Conservation (phyloP, 2,113 vertebrate genomes). For the Centrocercus urophasianus region DNA sequence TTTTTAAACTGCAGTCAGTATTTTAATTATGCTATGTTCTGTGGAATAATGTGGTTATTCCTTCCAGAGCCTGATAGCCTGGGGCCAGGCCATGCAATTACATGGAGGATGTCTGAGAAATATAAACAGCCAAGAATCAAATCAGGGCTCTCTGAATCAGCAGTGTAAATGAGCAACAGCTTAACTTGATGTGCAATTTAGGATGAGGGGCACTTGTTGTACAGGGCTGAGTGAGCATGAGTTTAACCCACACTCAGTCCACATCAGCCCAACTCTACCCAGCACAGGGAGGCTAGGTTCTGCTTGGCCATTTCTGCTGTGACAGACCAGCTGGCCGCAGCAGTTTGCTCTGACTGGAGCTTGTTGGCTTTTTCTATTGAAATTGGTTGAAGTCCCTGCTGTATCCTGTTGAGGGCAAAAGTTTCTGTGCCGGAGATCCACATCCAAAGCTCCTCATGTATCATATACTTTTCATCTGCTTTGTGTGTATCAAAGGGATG, state of each 20-base stretch:
- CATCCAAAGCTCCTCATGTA: background rate
- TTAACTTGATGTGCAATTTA: background rate
- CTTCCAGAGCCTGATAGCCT: conserved; percentile 41
- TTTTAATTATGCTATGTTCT: conserved; percentile 68
- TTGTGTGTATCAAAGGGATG: background rate
- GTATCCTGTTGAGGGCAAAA: background rate
- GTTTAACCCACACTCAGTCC: background rate
- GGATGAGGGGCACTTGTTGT: rapidly evolving
- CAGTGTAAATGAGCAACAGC: background rate
- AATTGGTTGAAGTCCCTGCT: background rate
- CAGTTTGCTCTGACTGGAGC: background rate
- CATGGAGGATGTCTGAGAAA: conserved; percentile 30
- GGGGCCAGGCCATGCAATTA: conserved; percentile 45
- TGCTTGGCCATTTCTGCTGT: background rate
- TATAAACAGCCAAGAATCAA: conserved; percentile 33
- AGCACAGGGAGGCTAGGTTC: background rate
- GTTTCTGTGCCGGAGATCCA: background rate
- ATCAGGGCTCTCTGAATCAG: background rate
- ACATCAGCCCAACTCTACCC: background rate
- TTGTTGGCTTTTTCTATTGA: background rate
- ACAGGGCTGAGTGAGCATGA: background rate
- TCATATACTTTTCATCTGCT: background rate
- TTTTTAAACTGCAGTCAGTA: conserved; percentile 67
- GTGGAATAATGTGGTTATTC: conserved; percentile 49
- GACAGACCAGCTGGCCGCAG: background rate